Evolutionary conservation across 1,140 invertebrate species (phyloP).

Genomic region (Musca vetustissima): DNA sequence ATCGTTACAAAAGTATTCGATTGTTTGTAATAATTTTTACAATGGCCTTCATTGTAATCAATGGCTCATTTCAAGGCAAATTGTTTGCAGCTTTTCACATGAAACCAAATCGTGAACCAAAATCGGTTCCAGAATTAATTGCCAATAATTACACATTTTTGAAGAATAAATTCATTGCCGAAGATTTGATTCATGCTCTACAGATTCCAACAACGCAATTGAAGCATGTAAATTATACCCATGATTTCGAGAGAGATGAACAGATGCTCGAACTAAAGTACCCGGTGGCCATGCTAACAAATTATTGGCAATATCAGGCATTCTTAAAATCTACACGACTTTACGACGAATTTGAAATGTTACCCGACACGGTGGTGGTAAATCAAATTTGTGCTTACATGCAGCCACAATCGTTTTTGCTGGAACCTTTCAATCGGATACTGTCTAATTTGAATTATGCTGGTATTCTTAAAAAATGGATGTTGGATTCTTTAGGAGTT

Average conservation of each 20-base stretch:
- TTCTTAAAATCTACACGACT: background rate
- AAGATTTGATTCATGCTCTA: background rate
- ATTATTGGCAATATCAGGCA: constrained; percentile 4
- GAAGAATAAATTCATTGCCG: too few species aligned
- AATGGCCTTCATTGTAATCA: background rate
- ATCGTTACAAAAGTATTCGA: background rate
- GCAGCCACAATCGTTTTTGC: background rate
- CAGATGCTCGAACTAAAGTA: background rate
- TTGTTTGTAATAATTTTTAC: background rate
- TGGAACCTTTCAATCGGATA: background rate
- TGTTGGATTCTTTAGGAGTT: background rate
- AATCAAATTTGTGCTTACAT: constrained; percentile 15
- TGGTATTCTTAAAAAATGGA: background rate
- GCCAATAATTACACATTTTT: background rate
- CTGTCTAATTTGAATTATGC: background rate
- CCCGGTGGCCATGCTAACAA: background rate
- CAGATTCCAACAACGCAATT: background rate
- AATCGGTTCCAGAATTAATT: background rate
- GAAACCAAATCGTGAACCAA: background rate
- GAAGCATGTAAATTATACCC: too few species aligned
- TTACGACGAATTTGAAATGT: background rate
- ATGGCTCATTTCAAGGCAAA: background rate
- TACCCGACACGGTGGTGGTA: background rate
- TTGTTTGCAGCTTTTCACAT: background rate
- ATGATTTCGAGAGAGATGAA: background rate